Evolutionary conservation across 2,797 vertebrate species (phyloP), one percentile per base, ranked within the genome.

Genomic region (Liparis tanakae): DNA sequence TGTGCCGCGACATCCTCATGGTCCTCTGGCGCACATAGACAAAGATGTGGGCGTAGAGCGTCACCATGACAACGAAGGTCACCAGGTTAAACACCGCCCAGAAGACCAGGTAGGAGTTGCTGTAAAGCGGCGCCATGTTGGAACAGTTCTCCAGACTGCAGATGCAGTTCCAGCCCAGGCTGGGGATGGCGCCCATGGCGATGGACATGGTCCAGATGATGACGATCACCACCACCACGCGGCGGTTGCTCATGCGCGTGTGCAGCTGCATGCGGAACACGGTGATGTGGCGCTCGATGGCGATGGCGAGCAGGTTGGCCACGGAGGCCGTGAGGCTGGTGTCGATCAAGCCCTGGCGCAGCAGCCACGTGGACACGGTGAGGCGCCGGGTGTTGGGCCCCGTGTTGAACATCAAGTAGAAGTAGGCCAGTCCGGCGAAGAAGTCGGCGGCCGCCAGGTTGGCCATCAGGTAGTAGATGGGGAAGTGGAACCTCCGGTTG

Each of bases 401-500:
- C 5, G 98, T 99, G 94, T 99, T 99, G 92, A 99, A 99, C 98
- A 99, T 99, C 89, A 99, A 92, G 93, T 99, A 99, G 91, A 99
- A 99, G 91, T 99, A 99, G 22, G 98, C 98, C 89, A 99, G 91
- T 72, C 98, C 98, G 1, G 98, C 98, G 79, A 99, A 99, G 93
- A 99, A 99, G 94, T 99, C 98, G 3, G 98, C 98, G 57, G 98
- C 98, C 0, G 98, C 98, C 88, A 99, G 93, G 86, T 99, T 99
- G 76, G 98, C 98, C 98, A 99, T 99, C 90, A 99, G 93, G 90
- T 99, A 99, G 96, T 99, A 99, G 93, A 99, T 99, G 94, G 98
- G 98, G 82, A 99, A 99, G 89, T 99, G 98, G 92, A 99, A 99
- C 72, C 98, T 94, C n/a, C 97, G 96, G 94, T 99, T 99, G 91